Evolutionary conservation across 1,140 invertebrate genomes (phyloP).

Genomic region (Drosophila micromelanica): DNA sequence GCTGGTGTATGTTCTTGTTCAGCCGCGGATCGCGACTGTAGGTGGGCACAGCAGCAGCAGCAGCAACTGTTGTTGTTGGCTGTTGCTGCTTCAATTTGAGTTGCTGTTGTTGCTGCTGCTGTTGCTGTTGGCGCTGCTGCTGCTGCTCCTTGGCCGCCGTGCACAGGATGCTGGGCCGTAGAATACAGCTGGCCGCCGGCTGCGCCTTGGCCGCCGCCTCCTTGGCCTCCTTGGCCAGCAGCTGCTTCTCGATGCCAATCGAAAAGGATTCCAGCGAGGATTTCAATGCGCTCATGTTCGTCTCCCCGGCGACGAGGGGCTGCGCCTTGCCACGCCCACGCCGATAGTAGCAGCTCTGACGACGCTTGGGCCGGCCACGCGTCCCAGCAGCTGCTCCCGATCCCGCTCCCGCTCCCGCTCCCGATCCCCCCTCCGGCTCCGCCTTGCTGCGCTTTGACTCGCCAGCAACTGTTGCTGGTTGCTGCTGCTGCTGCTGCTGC

Average conservation of each 20-base stretch:
- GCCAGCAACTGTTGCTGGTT: neutral
- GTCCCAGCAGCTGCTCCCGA: neutral
- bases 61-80: constrained; percentile 2
- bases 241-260: constrained; percentile 78
- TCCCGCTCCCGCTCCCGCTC: neutral
- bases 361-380: constrained; percentile 57
- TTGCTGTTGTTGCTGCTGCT: constrained; percentile 10
- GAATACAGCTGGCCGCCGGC: constrained; percentile 31
- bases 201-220: constrained; percentile 13
- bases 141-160: constrained; percentile 48
- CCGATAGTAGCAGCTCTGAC: constrained; percentile 68
- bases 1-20: constrained; percentile 69
- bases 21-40: constrained; percentile 80
- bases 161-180: constrained; percentile 60
- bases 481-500: neutral
- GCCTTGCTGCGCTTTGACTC: constrained; percentile 43
- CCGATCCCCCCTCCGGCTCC: neutral
- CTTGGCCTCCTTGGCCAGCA: constrained; percentile 57
- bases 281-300: constrained; percentile 72
- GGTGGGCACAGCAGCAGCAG: constrained; percentile 28
- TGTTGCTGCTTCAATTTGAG: constrained; percentile 1
- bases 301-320: constrained; percentile 37
- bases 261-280: constrained; percentile 79
- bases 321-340: constrained; percentile 51
- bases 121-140: constrained; percentile 26